These are phyloP conservation scores for Thecocarcelia acutangulata DNA, from an alignment of 2,888 invertebrate species.

Conservation along the genomic window DNA sequence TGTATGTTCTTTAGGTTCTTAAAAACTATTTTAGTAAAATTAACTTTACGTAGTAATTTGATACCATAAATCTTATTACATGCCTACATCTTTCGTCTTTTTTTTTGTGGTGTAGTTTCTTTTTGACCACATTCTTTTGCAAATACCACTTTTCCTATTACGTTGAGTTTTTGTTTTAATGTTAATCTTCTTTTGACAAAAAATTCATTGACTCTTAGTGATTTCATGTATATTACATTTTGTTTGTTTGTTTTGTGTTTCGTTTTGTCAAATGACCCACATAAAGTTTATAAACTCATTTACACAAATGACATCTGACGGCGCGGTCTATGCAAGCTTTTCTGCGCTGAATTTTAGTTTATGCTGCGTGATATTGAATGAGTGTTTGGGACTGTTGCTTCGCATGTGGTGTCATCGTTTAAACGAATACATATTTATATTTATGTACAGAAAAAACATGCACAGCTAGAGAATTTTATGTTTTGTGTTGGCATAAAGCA, in stretches of 20 bases:
- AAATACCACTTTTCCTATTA: constrained; percentile 13
- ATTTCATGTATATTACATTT: constrained; percentile 49
- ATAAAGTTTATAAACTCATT: constrained; percentile 65
- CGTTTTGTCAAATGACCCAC: constrained; percentile 65
- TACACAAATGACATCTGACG: constrained; percentile 41
- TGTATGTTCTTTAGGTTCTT: neutral
- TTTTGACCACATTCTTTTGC: constrained; percentile 25
- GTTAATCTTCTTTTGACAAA: constrained; percentile 57
- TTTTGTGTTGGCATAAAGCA: neutral
- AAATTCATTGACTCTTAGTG: constrained; percentile 62
- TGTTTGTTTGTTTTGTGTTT: constrained; percentile 19
- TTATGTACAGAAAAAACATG: neutral
- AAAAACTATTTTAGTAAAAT: neutral
- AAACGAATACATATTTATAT: constrained; percentile 28
- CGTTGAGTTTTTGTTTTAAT: constrained; percentile 19
- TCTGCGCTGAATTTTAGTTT: constrained; percentile 8
- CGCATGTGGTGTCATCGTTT: constrained; percentile 53
- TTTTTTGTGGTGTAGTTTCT: neutral
- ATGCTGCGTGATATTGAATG: constrained; percentile 14
- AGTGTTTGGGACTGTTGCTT: constrained; percentile 2
- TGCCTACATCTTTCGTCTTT: neutral
- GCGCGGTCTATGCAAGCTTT: neutral
- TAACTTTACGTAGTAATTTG: constrained; percentile 35
- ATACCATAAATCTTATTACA: constrained; percentile 46
- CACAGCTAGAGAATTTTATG: constrained; percentile 8